Evolutionary conservation across 2,888 invertebrate species (phyloP).

Genomic region (Phania funesta): DNA sequence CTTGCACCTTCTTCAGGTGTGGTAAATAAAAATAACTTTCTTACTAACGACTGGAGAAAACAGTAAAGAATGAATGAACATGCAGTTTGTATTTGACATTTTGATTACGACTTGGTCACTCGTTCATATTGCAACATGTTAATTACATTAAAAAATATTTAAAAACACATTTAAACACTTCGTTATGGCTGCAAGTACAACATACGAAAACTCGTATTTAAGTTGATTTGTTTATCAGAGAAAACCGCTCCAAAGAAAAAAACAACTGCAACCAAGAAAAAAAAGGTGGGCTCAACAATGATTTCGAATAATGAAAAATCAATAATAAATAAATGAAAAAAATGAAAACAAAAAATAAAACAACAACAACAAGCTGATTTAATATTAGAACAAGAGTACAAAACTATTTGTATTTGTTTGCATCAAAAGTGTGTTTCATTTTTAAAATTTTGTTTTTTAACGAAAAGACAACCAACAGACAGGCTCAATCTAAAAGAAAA

Average conservation of each 20-base stretch:
- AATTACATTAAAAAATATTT: conserved; percentile 48
- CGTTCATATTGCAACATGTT: conserved; percentile 61
- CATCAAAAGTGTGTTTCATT: not conserved
- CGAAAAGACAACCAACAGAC: conserved; percentile 11
- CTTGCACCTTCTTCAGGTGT: not conserved
- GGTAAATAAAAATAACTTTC: not conserved
- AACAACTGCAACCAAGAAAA: conserved; percentile 44
- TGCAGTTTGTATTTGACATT: conserved; percentile 59
- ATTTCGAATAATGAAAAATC: conserved; percentile 37
- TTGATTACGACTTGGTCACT: conserved; percentile 56
- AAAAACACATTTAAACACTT: conserved; percentile 36
- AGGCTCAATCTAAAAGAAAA: conserved; percentile 9
- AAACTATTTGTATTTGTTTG: conserved; percentile 11
- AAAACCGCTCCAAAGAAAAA: not conserved
- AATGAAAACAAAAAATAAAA: conserved; percentile 7
- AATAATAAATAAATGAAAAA: conserved; percentile 32
- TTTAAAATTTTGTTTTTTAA: not conserved
- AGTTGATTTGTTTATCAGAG: not conserved
- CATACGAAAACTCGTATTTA: not conserved
- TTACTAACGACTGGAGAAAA: not conserved
- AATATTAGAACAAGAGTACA: conserved; percentile 19
- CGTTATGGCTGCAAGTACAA: conserved; percentile 1
- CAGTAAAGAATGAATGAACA: conserved; percentile 9
- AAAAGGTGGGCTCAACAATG: conserved; percentile 48
- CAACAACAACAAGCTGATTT: conserved; percentile 8